Percentiles rank a stretch among this genome's conserved stretches.
These are phyloP conservation scores for Danio jaintianensis DNA, from an alignment of 2,797 vertebrate species.

Conservation along the genomic window DNA sequence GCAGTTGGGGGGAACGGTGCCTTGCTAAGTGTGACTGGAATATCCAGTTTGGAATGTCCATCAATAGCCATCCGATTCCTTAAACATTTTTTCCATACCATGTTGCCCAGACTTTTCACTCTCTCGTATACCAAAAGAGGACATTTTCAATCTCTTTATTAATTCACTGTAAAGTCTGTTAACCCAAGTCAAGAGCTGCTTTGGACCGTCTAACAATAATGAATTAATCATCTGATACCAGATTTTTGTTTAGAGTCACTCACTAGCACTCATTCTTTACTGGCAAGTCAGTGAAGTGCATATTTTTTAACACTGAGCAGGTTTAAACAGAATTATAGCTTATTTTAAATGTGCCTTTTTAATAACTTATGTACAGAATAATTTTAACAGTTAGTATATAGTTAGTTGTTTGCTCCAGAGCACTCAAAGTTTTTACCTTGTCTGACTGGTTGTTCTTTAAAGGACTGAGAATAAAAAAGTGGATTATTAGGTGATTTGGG, in stretches of 20 bases:
- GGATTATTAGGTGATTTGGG: conserved; percentile 38
- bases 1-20: too few species aligned
- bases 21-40: too few species aligned
- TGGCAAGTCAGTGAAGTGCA: neutral
- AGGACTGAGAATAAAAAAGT: conserved; percentile 23
- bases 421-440: neutral
- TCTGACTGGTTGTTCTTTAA: conserved; percentile 1
- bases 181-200: neutral
- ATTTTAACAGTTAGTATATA: neutral
- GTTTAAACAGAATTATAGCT: too few species aligned
- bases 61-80: conserved; percentile 15
- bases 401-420: too few species aligned
- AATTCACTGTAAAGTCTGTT: conserved; percentile 3
- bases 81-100: conserved; percentile 21
- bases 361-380: too few species aligned
- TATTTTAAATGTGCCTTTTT: too few species aligned
- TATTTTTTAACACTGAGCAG: too few species aligned
- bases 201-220: conserved; percentile 14
- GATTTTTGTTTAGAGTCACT: neutral
- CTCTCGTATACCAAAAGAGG: neutral
- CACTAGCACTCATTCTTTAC: neutral
- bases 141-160: neutral
- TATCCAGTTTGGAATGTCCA: too few species aligned
- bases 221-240: neutral
- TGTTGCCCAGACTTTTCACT: neutral